Base-by-base conservation (phyloP, 2,888 invertebrate genomes). In the Hedychridium roseum region DNA sequence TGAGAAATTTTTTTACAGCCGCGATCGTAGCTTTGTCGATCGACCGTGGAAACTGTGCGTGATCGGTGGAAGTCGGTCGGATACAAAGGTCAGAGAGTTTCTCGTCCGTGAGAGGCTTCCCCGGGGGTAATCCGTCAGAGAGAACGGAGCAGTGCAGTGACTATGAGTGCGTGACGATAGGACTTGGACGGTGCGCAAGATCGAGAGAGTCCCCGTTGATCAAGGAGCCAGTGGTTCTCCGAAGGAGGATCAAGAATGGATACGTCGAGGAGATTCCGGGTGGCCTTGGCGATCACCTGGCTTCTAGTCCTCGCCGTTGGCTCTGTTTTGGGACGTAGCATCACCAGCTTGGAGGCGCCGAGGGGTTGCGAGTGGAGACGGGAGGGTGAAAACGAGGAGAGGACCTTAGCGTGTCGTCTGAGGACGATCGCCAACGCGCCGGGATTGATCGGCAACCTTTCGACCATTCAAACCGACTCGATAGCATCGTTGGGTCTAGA, bases 371-470 rank as follows among this genome's bases (percentile, higher is more conserved):
- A 86, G 70, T 89, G 88, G 85, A 84, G 84, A 72, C 82, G 80
- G 64, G 81, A 81, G 43, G 82, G 53, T 5, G 66, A 83, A 69
- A 81, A 84, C 35, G 63, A 62, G 57, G 81, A 82, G 55, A 81
- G 81, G 48, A 84, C 85, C 61, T 81, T 88, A 50, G 84, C 86
- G 70, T 90, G 90, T 80, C 85, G 86, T 74, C 83, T 90, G 62
- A 82, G 88, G 71, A 89, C 88, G 45, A 88, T 90, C 78, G 86
- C 84, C 70, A 86, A 85, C 74, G 86, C 88, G 66, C 86, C 88
- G 64, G 82, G 84, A 65, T 81, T 90, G 64, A 81, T 90, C 71
- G 85, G 85, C 62, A 89, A 89, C 77, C 82, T 90, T 66, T 88
- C 86, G 60, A 82, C 84, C 71, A 83, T 84, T 34, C 88, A 88